Conservation (phyloP, 1,140 invertebrate genomes). For the Mylabris phalerata region DNA sequence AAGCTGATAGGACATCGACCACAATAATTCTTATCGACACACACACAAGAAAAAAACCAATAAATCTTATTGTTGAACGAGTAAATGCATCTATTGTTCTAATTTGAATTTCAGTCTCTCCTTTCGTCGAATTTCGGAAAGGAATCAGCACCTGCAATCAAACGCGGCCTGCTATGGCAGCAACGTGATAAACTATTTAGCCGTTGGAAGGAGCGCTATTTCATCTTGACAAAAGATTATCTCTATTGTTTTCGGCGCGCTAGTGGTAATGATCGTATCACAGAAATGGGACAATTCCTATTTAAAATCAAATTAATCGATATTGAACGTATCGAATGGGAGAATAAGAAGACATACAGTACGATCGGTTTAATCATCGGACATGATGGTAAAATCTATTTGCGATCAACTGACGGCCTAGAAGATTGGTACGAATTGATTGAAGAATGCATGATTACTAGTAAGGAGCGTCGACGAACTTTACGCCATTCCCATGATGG, state of each 20-base stretch:
- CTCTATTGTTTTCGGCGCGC: conserved; percentile 62
- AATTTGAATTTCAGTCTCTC: conserved; percentile 40
- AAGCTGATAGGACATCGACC: too few relatives aligned
- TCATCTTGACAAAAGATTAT: conserved; percentile 61
- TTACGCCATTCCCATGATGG: conserved; percentile 45
- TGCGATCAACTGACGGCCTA: conserved; percentile 49
- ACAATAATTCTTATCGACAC: too few relatives aligned
- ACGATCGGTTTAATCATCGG: conserved; percentile 48
- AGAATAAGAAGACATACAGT: conserved; percentile 54
- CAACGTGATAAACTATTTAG: conserved; percentile 60
- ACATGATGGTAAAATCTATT: conserved; percentile 50
- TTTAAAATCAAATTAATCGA: conserved; percentile 64
- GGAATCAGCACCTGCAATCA: conserved; percentile 46
- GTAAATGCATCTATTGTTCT: too few relatives aligned
- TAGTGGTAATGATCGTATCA: conserved; percentile 53
- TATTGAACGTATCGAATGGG: conserved; percentile 59
- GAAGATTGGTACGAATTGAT: conserved; percentile 57
- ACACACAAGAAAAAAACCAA: too few relatives aligned
- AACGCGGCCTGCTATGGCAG: conserved; percentile 59
- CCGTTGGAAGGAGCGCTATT: conserved; percentile 64
- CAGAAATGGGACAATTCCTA: conserved; percentile 65
- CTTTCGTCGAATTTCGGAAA: conserved; percentile 36
- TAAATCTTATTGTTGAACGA: too few relatives aligned
- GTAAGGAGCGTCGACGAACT: conserved; percentile 52
- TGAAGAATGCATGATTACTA: conserved; percentile 54